A percentile compares a stretch with the other conserved stretches of the same genome.
phyloP scores from a whole-genome alignment of 2,797 vertebrate species.

The Micropoecilia bifurca region DNA sequence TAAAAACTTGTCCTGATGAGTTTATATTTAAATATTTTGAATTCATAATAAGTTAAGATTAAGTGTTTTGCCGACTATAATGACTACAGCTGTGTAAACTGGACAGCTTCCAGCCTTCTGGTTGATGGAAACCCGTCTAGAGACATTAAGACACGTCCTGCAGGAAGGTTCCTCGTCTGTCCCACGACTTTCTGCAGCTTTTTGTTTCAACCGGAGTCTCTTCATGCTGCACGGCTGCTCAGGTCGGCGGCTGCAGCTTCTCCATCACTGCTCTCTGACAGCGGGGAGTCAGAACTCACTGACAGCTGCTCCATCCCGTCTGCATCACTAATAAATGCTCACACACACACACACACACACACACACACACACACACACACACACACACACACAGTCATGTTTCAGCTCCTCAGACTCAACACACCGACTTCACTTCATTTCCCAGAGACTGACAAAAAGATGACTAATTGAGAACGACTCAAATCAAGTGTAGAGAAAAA shows the following conservation, averaged over 20 bases:
- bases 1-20: background rate
- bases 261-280: slow-evolving; percentile 66
- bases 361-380: background rate
- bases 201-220: slow-evolving; percentile 8
- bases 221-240: slow-evolving; percentile 33
- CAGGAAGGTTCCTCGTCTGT: slow-evolving; percentile 1
- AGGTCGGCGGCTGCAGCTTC: slow-evolving; percentile 39
- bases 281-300: slow-evolving; percentile 62
- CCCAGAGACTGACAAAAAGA: background rate
- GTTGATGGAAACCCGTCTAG: background rate
- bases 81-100: background rate
- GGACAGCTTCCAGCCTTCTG: background rate
- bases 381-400: background rate
- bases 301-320: slow-evolving; percentile 61
- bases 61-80: background rate
- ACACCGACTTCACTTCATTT: background rate
- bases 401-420: slow-evolving; percentile 2
- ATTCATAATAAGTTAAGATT: background rate
- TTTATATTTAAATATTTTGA: background rate
- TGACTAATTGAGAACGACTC: background rate
- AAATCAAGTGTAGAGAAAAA: background rate
- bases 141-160: background rate
- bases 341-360: background rate
- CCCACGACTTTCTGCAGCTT: background rate
- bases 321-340: slow-evolving; percentile 61